Percentiles rank a stretch among this genome's conserved stretches.
These are phyloP conservation scores for Pterocles orientalis DNA, from an alignment of 2,113 vertebrate genomes.

Conservation along the genomic window DNA sequence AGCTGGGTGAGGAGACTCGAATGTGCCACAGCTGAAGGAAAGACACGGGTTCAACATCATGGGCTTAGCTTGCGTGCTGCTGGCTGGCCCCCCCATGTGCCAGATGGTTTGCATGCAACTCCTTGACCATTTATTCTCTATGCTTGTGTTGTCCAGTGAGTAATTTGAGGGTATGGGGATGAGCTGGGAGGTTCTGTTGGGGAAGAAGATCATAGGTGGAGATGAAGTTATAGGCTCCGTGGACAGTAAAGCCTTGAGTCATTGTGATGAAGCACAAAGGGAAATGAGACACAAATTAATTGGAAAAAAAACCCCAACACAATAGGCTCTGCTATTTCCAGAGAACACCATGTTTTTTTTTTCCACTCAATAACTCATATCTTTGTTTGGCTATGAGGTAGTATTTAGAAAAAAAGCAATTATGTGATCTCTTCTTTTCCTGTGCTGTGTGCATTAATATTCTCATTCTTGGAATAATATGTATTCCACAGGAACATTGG, in stretches of 20 bases:
- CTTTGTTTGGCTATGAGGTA: not conserved
- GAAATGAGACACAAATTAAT: not conserved
- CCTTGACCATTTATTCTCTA: fast-evolving
- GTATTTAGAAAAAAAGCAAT: not conserved
- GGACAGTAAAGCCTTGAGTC: not conserved
- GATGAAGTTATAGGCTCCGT: not conserved
- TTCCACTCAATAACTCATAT: not conserved
- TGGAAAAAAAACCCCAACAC: too few species aligned
- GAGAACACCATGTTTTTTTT: not conserved
- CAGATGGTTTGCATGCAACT: too few species aligned
- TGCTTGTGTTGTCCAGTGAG: not conserved
- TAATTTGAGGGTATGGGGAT: not conserved
- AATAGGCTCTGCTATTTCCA: not conserved
- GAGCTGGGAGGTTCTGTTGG: not conserved
- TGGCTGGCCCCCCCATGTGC: fast-evolving
- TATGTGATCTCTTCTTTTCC: not conserved
- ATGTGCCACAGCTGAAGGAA: not conserved
- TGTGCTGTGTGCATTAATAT: not conserved
- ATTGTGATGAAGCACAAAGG: not conserved
- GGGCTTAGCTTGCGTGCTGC: fast-evolving
- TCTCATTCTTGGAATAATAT: not conserved
- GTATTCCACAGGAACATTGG: not conserved
- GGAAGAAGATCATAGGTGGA: not conserved
- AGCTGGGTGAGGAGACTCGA: not conserved
- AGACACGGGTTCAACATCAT: fast-evolving